Evolutionary conservation across 2,888 invertebrate species (phyloP).

Genomic region (Oligia fasciuncula): DNA sequence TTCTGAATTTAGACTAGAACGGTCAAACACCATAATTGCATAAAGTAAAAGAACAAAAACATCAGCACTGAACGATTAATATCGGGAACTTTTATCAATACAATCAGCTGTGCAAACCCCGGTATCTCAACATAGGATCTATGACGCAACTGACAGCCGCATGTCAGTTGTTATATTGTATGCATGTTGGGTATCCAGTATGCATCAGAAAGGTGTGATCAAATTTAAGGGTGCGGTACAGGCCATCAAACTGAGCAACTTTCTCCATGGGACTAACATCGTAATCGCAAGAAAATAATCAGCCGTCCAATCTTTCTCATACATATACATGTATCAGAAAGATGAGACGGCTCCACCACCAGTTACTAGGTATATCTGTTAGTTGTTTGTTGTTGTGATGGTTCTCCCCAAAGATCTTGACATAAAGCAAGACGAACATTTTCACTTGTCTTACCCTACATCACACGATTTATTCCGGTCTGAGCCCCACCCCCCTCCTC

Average conservation of each 20-base stretch:
- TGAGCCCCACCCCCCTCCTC: too few species aligned
- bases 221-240: neutral
- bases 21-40: neutral
- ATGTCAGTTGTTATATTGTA: neutral
- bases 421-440: neutral
- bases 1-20: too few species aligned
- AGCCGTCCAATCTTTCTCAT: too few species aligned
- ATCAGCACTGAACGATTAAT: neutral
- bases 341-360: too few species aligned
- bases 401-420: neutral
- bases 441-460: neutral
- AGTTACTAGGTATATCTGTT: too few species aligned
- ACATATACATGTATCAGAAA: too few species aligned
- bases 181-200: neutral
- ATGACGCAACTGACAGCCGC: neutral
- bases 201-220: neutral
- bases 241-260: neutral
- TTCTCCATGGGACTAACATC: neutral
- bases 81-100: conserved; percentile 9
- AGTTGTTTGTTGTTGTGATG: neutral
- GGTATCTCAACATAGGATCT: conserved; percentile 20
- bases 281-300: neutral
- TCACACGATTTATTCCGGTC: neutral
- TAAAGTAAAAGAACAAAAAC: conserved; percentile 13
- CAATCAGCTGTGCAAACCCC: conserved; percentile 10